Base-by-base conservation (phyloP, 2,113 vertebrate genomes). In the Peromyscus polionotus region DNA sequence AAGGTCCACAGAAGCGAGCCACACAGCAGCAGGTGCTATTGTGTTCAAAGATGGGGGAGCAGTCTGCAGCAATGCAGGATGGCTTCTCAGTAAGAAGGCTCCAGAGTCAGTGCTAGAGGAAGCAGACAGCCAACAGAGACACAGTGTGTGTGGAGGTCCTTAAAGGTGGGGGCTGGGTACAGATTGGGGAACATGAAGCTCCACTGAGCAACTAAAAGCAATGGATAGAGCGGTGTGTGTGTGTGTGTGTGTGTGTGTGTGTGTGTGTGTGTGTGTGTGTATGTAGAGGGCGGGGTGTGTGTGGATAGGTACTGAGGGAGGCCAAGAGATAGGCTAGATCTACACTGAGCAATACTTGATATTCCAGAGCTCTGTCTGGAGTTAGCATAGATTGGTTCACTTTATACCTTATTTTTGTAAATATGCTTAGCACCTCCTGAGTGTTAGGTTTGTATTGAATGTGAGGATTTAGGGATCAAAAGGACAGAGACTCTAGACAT, bases 1-100 rank as follows among this genome's bases (percentile, higher is more conserved):
- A 83, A 14, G 57, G 26, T 20, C 48, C 12, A n/a, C 19, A 12
- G 22, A 61, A 54, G 42, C 0, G 2, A 45, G 42, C 24, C 1
- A 54, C 0, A 2, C 0, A 48, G 19, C 51, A 24, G 17, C 10
- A 51, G 22, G 19, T 45, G 0, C 0, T 28, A 1, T 45, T 33
- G 10, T 7, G 13, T 75, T 70, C 8, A 7, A 16, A 51, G 59
- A 31, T 31, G 26, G 12, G 11, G 12, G 19, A 36, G 11, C 3
- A 84, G 19, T 76, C 91, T 75, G 31, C 3, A 16, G 19, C 22
- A 59, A 10, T 42, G 17, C 12, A 7, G 45, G 61, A 13, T 1
- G 0, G 17, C 16, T 39, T 85, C 65, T 91, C 17, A 28, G 70
- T 59, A 54, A 14, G 24, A n/a, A 42, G 10, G 22, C 73, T 54